Conservation (phyloP, 2,113 vertebrate genomes). For the Otus sunia region DNA sequence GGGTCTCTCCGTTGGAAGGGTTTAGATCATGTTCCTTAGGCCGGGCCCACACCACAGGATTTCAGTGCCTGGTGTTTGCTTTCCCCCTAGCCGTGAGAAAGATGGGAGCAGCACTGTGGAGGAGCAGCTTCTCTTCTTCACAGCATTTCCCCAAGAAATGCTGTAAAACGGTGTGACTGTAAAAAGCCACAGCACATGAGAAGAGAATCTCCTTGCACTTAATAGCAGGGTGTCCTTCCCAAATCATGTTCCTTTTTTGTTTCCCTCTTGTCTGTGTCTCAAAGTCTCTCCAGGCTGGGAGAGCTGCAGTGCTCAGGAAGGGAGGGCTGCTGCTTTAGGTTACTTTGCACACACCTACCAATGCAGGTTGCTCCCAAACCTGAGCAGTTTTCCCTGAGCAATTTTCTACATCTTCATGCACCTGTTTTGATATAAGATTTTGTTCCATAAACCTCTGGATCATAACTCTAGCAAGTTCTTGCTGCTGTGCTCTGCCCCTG, state of each 20-base stretch:
- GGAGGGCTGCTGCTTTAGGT: background rate
- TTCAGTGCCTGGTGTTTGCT: background rate
- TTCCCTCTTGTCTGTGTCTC: background rate
- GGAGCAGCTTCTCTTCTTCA: background rate
- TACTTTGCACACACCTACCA: background rate
- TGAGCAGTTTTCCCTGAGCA: background rate
- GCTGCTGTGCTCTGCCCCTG: background rate
- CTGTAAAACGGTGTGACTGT: background rate
- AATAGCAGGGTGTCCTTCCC: background rate
- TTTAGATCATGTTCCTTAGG: background rate
- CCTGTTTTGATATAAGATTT: background rate
- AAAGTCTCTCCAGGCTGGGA: background rate
- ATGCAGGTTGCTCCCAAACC: background rate
- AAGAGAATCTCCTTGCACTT: background rate
- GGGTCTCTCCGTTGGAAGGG: background rate
- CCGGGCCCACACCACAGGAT: rapidly evolving
- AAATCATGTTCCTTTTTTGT: background rate
- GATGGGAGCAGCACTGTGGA: background rate
- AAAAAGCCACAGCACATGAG: background rate
- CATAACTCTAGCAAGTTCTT: background rate
- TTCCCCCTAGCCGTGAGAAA: background rate
- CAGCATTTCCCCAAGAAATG: background rate
- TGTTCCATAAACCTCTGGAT: background rate
- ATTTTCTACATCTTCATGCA: background rate
- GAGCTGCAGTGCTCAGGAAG: background rate